phyloP scores from a whole-genome alignment of 2,888 invertebrate species.

The Hesperia comma region DNA sequence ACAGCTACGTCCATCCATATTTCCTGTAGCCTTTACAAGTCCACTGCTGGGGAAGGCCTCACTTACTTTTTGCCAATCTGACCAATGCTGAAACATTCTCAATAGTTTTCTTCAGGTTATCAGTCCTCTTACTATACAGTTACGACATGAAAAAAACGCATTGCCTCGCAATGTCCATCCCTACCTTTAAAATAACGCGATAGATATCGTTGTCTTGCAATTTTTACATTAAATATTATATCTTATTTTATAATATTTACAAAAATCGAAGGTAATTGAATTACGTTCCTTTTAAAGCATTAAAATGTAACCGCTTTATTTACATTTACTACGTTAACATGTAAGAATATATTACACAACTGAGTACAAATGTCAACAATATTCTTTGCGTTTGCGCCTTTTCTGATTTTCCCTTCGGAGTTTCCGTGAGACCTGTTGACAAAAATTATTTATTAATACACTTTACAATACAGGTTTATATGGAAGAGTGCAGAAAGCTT shows the following conservation, averaged over 20 bases:
- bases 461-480: too few species aligned
- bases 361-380: conserved; percentile 56
- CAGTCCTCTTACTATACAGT: too few species aligned
- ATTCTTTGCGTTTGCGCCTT: conserved; percentile 54
- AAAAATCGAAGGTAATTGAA: conserved; percentile 74
- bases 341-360: conserved; percentile 57
- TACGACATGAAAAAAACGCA: too few species aligned
- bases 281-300: conserved; percentile 63
- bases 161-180: conserved; percentile 1
- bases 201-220: conserved; percentile 67
- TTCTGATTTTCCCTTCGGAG: conserved; percentile 65
- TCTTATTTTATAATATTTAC: conserved; percentile 69
- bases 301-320: conserved; percentile 48
- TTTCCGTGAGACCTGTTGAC: conserved; percentile 72
- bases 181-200: conserved; percentile 42
- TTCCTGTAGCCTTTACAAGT: too few species aligned
- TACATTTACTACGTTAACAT: conserved; percentile 66
- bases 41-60: too few species aligned
- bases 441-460: conserved; percentile 10
- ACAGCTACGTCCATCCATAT: too few species aligned
- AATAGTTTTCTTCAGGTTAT: too few species aligned
- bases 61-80: too few species aligned
- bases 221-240: conserved; percentile 58
- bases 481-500: too few species aligned
- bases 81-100: too few species aligned